These are phyloP conservation scores for Chironomus striatipennis DNA, from an alignment of 1,140 invertebrate species.

Conservation along the genomic window DNA sequence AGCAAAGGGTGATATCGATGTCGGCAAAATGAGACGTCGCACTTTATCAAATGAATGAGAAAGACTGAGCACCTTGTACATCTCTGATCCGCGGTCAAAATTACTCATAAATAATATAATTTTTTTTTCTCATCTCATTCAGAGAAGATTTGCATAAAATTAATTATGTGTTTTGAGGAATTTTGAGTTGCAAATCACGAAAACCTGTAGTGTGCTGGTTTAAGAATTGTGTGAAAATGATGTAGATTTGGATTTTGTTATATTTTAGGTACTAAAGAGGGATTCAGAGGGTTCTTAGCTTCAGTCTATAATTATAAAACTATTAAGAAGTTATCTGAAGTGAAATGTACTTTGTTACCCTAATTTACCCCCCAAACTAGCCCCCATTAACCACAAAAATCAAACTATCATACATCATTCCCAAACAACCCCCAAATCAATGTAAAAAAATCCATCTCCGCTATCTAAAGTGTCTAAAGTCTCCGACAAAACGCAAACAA, in stretches of 20 bases:
- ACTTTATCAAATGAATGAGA: not conserved
- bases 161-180: constrained; percentile 23
- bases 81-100: not conserved
- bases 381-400: no score
- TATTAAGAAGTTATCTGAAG: no score
- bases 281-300: no score
- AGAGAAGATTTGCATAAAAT: constrained; percentile 15
- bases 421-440: not conserved
- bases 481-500: not conserved
- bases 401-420: not conserved
- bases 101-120: constrained; percentile 18
- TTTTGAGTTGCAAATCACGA: not conserved
- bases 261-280: no score
- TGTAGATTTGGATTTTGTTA: no score
- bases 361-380: no score
- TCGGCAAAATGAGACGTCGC: not conserved
- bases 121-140: not conserved
- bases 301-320: no score
- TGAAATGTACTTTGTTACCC: no score
- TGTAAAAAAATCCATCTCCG: not conserved
- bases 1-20: constrained; percentile 1
- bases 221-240: no score
- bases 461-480: constrained; percentile 20
- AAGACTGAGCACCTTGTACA: not conserved
- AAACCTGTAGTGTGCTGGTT: no score